These are phyloP conservation scores for Chelonia mydas DNA, from an alignment of 2,797 vertebrate genomes.

Conservation along the genomic window DNA sequence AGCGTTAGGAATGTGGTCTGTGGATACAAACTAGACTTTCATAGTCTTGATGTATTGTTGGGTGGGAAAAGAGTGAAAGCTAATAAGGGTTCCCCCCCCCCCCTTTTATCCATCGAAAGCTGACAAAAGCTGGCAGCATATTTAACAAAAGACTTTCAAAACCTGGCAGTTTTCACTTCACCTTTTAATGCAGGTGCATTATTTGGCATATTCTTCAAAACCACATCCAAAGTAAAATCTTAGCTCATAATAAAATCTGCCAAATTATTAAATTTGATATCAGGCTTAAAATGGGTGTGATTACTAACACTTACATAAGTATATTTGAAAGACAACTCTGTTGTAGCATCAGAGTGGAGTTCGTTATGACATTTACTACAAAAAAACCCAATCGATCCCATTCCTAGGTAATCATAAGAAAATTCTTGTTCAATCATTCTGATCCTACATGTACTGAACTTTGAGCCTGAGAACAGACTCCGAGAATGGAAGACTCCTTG, in stretches of 20 bases:
- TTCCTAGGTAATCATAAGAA: neutral
- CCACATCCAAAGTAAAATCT: constrained; percentile 62
- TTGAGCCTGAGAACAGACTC: accelerated
- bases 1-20: constrained; percentile 36
- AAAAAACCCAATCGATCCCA: accelerated
- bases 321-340: neutral
- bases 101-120: neutral
- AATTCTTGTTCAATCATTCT: neutral
- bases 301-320: neutral
- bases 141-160: constrained; percentile 37
- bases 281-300: constrained; percentile 14
- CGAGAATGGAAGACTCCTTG: accelerated
- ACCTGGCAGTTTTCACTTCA: constrained; percentile 58
- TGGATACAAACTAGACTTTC: neutral
- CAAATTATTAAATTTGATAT: constrained; percentile 47
- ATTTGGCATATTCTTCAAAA: constrained; percentile 61
- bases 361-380: neutral
- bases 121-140: accelerated
- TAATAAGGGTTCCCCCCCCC: accelerated
- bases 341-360: neutral
- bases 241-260: constrained; percentile 42
- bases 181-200: constrained; percentile 46
- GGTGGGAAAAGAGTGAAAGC: neutral
- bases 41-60: neutral
- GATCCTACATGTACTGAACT: neutral